Percentiles rank a stretch among this genome's conserved stretches.
Conservation (phyloP, 2,113 vertebrate genomes). For the Cephalopholis sonnerati region DNA sequence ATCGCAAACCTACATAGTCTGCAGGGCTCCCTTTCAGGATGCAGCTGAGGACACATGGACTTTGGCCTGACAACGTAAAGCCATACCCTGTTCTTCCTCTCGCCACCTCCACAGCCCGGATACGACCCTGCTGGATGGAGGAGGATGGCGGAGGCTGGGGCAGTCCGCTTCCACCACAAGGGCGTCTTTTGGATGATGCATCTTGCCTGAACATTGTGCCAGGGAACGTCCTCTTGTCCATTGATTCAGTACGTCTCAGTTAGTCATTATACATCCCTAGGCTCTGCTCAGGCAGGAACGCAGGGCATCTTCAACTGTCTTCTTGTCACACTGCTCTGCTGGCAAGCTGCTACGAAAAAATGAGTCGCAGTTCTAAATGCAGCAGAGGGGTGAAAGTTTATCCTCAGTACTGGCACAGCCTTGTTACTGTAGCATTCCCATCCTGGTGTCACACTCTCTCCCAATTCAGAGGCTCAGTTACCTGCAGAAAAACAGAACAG, state of each 20-base stretch:
- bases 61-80: constrained; percentile 94
- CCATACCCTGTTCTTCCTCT: constrained; percentile 94
- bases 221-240: constrained; percentile 59
- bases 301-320: constrained; percentile 13
- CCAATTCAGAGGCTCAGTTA: constrained; percentile 41
- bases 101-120: constrained; percentile 93
- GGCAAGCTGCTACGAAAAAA: constrained; percentile 63
- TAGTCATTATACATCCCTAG: constrained; percentile 27
- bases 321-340: constrained; percentile 30
- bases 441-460: constrained; percentile 58
- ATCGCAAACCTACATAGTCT: constrained; percentile 92
- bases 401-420: constrained; percentile 51
- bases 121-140: constrained; percentile 73
- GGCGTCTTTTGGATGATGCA: constrained; percentile 73
- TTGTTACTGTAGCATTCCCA: constrained; percentile 53
- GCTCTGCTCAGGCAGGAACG: constrained; percentile 26
- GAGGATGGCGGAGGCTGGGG: constrained; percentile 47
- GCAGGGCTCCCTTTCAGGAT: constrained; percentile 95
- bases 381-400: constrained; percentile 73
- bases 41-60: constrained; percentile 93
- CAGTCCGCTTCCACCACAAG: constrained; percentile 60
- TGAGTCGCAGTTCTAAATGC: constrained; percentile 67
- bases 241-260: constrained; percentile 42
- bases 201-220: constrained; percentile 91
- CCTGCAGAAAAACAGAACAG: constrained; percentile 62